These are phyloP conservation scores for Diarsia mendica DNA, from an alignment of 2,888 invertebrate species.

Conservation along the genomic window DNA sequence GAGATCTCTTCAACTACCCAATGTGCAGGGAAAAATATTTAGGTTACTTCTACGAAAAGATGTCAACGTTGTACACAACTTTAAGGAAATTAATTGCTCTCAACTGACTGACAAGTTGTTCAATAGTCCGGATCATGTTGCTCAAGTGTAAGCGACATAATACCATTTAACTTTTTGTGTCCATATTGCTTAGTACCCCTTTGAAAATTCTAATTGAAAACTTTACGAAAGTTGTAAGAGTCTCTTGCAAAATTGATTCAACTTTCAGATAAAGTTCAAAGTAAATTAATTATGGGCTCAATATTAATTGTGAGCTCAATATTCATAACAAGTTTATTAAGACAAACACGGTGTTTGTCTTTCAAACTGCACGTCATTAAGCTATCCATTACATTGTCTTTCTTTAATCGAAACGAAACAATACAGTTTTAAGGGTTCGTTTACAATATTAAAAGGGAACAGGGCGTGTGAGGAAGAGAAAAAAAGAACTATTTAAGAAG, in stretches of 20 bases:
- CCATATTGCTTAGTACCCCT: constrained; percentile 39
- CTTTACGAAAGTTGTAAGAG: constrained; percentile 36
- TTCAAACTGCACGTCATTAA: constrained; percentile 18
- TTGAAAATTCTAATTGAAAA: constrained; percentile 47
- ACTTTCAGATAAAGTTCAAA: constrained; percentile 48
- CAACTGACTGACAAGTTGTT: constrained; percentile 18
- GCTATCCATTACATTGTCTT: constrained; percentile 1
- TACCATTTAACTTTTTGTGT: constrained; percentile 49
- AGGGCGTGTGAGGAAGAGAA: no score
- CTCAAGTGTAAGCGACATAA: constrained; percentile 35
- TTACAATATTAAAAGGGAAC: background rate
- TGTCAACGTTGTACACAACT: background rate
- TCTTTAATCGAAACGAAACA: background rate
- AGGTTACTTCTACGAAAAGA: background rate
- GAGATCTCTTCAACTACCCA: constrained; percentile 3
- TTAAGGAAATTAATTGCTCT: constrained; percentile 22
- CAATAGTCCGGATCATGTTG: constrained; percentile 22
- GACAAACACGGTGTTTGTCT: background rate
- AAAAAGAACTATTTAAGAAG: no score
- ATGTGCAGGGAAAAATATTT: constrained; percentile 23
- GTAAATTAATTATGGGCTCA: constrained; percentile 49
- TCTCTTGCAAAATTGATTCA: constrained; percentile 28
- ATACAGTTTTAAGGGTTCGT: background rate
- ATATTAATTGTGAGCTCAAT: constrained; percentile 22
- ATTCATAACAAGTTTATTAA: constrained; percentile 19